These are phyloP conservation scores for Apis laboriosa DNA, from an alignment of 1,140 invertebrate species.

Conservation along the genomic window DNA sequence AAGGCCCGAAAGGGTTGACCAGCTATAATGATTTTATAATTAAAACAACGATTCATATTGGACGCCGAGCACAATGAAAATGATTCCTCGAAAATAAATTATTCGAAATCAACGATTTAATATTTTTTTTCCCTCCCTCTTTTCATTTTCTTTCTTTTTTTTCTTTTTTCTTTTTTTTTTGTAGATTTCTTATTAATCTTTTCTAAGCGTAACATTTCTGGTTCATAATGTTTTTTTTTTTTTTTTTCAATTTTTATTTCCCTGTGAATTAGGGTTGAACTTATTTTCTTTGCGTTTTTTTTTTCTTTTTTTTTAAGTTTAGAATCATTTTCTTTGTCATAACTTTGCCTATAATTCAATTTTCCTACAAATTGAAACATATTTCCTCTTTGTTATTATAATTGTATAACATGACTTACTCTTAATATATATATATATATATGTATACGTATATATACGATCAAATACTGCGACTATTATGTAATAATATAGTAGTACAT, in stretches of 20 bases:
- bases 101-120: neutral
- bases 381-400: neutral
- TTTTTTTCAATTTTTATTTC: neutral
- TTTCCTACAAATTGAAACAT: conserved; percentile 19
- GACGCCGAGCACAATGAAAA: neutral
- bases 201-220: neutral
- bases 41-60: neutral
- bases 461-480: conserved; percentile 19
- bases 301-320: neutral
- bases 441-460: conserved; percentile 15
- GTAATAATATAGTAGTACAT: conserved; percentile 26
- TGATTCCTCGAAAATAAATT: conserved; percentile 3
- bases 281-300: neutral
- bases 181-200: neutral
- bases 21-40: neutral
- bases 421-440: neutral
- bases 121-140: neutral
- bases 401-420: neutral
- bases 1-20: conserved; percentile 9
- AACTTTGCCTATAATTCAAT: neutral
- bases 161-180: too few species aligned
- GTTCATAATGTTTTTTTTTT: neutral
- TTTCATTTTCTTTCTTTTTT: neutral
- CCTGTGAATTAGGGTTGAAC: neutral
- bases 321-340: conserved; percentile 9